A percentile compares a stretch with the other conserved stretches of the same genome.
Evolutionary conservation across 2,888 invertebrate species (phyloP).

Genomic region (Cephus rjabovi): DNA sequence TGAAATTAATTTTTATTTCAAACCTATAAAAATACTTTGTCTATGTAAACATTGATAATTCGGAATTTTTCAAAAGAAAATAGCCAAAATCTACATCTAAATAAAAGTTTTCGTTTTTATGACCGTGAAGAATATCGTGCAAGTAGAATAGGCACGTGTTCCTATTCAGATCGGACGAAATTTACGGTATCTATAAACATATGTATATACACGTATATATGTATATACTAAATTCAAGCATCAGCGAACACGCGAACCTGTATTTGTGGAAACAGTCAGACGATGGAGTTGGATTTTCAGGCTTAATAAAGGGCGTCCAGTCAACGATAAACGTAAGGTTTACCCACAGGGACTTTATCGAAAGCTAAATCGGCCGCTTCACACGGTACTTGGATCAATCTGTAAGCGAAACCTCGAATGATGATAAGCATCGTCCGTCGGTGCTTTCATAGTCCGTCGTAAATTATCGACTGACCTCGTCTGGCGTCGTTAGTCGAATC

Average conservation of each 20-base stretch:
- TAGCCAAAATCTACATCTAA: neutral
- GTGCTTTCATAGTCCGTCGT: neutral
- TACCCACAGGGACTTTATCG: neutral
- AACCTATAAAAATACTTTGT: neutral
- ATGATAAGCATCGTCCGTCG: neutral
- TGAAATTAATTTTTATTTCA: neutral
- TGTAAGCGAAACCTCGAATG: neutral
- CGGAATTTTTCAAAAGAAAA: neutral
- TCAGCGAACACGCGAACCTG: conserved; percentile 13
- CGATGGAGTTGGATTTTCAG: neutral
- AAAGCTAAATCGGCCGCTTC: neutral
- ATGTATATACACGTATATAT: conserved; percentile 2
- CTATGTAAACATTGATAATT: neutral
- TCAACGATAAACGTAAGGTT: neutral
- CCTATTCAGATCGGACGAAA: neutral
- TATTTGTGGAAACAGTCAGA: neutral
- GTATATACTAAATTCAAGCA: conserved; percentile 9
- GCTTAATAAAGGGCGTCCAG: neutral
- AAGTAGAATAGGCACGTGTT: neutral
- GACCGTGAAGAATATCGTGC: neutral
- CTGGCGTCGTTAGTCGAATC: neutral
- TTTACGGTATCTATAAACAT: neutral
- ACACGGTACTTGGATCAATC: neutral
- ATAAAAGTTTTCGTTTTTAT: no score
- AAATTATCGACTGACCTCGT: neutral